phyloP scores from a whole-genome alignment of 2,113 vertebrate genomes.

The Brachionichthys hirsutus region DNA sequence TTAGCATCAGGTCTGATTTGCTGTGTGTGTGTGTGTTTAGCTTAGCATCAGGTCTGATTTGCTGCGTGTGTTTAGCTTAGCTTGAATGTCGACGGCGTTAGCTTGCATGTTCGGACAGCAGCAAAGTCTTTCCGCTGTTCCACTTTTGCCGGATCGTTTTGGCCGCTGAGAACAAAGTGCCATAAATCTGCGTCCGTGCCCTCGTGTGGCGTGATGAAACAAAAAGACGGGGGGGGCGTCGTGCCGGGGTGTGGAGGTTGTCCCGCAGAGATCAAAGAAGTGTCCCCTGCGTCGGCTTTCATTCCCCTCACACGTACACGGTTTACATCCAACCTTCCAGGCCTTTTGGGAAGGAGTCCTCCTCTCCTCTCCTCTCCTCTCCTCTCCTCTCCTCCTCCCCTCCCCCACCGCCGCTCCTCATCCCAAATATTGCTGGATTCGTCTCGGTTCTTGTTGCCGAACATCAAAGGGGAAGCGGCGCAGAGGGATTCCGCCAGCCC shows the following conservation, averaged over 20 bases:
- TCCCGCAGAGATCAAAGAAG: constrained; percentile 44
- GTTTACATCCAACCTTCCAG: constrained; percentile 45
- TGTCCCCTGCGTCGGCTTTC: constrained; percentile 52
- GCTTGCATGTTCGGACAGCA: constrained; percentile 11
- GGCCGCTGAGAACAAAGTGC: constrained; percentile 51
- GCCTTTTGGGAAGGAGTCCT: constrained; percentile 43
- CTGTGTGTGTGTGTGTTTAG: too few species aligned
- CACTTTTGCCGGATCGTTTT: constrained; percentile 24
- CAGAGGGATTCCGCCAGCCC: constrained; percentile 43
- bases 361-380: constrained; percentile 36
- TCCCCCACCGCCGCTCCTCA: constrained; percentile 31
- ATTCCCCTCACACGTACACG: constrained; percentile 57
- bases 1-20: too few species aligned
- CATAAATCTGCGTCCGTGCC: constrained; percentile 48
- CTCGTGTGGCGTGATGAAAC: background rate
- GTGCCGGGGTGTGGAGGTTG: constrained; percentile 51
- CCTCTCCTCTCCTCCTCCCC: constrained; percentile 27
- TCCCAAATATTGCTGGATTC: constrained; percentile 64
- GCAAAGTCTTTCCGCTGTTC: constrained; percentile 5
- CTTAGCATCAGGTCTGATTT: constrained; percentile 6
- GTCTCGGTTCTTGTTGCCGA: constrained; percentile 52
- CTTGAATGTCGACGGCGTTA: background rate
- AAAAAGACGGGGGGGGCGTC: background rate
- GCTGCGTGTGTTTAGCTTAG: constrained; percentile 21
- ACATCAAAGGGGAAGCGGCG: constrained; percentile 62